Evolutionary conservation across 2,113 vertebrate genomes (phyloP), one percentile per base, ranked within the genome.

Genomic region (Phodopus roborovskii): DNA sequence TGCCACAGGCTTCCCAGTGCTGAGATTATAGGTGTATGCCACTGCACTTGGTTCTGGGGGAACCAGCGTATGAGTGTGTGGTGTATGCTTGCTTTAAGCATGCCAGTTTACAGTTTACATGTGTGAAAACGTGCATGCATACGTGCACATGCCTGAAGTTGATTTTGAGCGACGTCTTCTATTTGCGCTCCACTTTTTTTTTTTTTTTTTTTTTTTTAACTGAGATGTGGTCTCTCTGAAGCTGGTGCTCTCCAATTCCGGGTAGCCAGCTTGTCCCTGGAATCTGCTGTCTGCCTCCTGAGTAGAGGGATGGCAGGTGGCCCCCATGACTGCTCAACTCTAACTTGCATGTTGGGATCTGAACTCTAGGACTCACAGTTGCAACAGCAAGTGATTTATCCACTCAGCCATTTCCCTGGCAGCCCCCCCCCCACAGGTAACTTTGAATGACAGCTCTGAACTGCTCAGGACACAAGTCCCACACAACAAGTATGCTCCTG

Each of bases 371-470:
- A 15, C 26, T 33, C 60, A 45, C 33, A 19, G 39, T 45, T 19
- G 28, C 60, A 83, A 84, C 2, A 84, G 39, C 81, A 84, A 83
- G 3, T 17, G 33, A 30, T 22, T 56, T 81, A 5, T 24, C 19
- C 78, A 58, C 33, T 22, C 26, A 84, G n/a, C 39, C 79, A 83
- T 9, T 15, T 84, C n/a, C 39, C 58, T 30, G 16, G 10, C 10
- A 7, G 2, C 68, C 5, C 24, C 6, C 7, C 30, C 5, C 22
- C 33, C 5, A 2, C 0, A 15, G 30, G 84, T n/a, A 36, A 70
- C 42, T 70, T 39, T n/a, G 92, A 60, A 94, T 94, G 94, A 98
- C 90, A 95, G 74, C 95, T 96, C 90, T 95, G 97, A 98, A 98
- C 96, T 90, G 97, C 95, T 94, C 93, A 94, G 95, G 82, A 26